These are phyloP conservation scores for Parnassius orleans DNA, from an alignment of 2,888 invertebrate species.

Conservation along the genomic window DNA sequence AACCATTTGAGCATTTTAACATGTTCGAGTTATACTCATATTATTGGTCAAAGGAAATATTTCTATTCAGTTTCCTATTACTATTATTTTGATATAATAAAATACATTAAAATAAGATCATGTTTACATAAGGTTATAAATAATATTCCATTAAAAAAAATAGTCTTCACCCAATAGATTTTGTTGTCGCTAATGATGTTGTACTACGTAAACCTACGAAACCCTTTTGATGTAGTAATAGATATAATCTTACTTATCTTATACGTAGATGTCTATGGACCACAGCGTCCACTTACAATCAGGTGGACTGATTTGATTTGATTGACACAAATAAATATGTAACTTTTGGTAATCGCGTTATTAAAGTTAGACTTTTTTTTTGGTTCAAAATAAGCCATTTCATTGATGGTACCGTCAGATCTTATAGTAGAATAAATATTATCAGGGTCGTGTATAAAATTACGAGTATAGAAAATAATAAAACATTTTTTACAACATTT, in stretches of 20 bases:
- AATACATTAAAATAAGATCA: too few relatives aligned
- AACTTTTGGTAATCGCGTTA: constrained; percentile 5
- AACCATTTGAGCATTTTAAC: too few relatives aligned
- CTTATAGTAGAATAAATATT: constrained; percentile 57
- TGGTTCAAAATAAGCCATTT: constrained; percentile 1
- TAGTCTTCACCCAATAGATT: too few relatives aligned
- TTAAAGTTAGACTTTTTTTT: constrained; percentile 3
- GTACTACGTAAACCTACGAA: constrained; percentile 3
- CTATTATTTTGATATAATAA: too few relatives aligned
- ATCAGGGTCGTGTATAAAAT: constrained; percentile 64
- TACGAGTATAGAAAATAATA: constrained; percentile 57
- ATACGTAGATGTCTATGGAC: too few relatives aligned
- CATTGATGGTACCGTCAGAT: constrained; percentile 33
- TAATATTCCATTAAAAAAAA: too few relatives aligned
- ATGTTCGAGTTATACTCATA: too few relatives aligned
- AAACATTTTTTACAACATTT: constrained; percentile 41
- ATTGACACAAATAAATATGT: not conserved
- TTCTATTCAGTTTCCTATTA: too few relatives aligned
- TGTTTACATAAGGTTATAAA: too few relatives aligned
- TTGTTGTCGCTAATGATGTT: not conserved
- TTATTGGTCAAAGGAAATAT: too few relatives aligned
- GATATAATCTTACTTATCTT: not conserved
- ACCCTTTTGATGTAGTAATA: constrained; percentile 9
- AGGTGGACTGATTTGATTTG: too few relatives aligned
- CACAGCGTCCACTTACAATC: too few relatives aligned